Evolutionary conservation across 2,888 invertebrate genomes (phyloP).

Genomic region (Hirtodrosophila duncani): DNA sequence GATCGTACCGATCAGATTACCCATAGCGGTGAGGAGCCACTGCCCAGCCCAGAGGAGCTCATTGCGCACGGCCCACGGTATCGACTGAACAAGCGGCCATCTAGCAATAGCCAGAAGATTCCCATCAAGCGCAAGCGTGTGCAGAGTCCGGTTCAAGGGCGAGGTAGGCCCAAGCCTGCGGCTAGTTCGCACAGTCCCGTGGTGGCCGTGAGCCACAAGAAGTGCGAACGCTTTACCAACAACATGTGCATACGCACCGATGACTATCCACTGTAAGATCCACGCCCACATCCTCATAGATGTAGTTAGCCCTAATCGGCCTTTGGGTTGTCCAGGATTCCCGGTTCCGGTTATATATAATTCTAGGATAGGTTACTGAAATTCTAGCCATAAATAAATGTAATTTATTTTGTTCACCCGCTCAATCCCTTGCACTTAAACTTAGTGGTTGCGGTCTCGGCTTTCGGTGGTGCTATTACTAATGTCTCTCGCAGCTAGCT

Average conservation of each 20-base stretch:
- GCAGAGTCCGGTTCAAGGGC: slow-evolving; percentile 29
- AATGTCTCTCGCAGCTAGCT: background rate
- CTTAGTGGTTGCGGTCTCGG: slow-evolving; percentile 48
- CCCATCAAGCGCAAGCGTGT: slow-evolving; percentile 69
- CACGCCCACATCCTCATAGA: slow-evolving; percentile 32
- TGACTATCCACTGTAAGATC: slow-evolving; percentile 88
- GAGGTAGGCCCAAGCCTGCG: slow-evolving; percentile 58
- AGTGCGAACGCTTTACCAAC: slow-evolving; percentile 85
- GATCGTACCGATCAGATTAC: slow-evolving; percentile 33
- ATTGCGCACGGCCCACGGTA: slow-evolving; percentile 72
- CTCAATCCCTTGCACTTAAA: slow-evolving; percentile 38
- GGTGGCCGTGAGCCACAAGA: slow-evolving; percentile 56
- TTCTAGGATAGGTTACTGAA: slow-evolving; percentile 29
- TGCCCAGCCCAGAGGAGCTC: slow-evolving; percentile 76
- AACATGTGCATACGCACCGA: slow-evolving; percentile 85
- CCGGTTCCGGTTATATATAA: slow-evolving; percentile 10
- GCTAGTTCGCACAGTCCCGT: slow-evolving; percentile 73
- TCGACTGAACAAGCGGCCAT: slow-evolving; percentile 60
- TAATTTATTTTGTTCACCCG: slow-evolving; percentile 46
- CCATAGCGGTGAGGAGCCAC: slow-evolving; percentile 52
- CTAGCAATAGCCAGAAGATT: slow-evolving; percentile 35
- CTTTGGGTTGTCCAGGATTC: slow-evolving; percentile 19
- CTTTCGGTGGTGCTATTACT: slow-evolving; percentile 12
- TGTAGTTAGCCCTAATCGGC: slow-evolving; percentile 17
- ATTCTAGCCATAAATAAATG: slow-evolving; percentile 44